phyloP scores from a whole-genome alignment of 2,888 invertebrate genomes.

The Meandrusa payeni region DNA sequence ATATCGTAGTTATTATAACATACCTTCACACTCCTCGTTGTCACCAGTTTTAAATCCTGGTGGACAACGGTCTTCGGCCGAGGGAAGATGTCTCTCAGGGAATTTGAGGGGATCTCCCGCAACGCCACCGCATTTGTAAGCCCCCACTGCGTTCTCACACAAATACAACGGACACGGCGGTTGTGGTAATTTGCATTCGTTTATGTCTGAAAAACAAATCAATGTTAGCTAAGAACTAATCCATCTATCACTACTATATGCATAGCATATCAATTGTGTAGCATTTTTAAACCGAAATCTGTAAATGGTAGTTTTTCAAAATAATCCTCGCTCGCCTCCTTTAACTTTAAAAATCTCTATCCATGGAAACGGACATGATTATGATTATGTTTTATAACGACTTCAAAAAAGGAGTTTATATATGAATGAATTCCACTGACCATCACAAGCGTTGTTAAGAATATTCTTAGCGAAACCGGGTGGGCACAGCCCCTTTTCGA shows the following conservation, averaged over 20 bases:
- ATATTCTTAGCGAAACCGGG: constrained; percentile 76
- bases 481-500: constrained; percentile 69
- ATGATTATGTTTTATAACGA: too few relatives aligned
- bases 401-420: too few relatives aligned
- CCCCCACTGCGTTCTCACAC: constrained; percentile 73
- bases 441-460: constrained; percentile 72
- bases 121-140: constrained; percentile 66
- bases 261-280: too few relatives aligned
- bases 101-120: constrained; percentile 55
- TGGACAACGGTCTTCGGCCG: constrained; percentile 69
- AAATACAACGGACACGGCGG: constrained; percentile 62
- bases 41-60: constrained; percentile 68
- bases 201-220: constrained; percentile 83
- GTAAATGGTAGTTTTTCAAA: too few relatives aligned
- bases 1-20: too few relatives aligned
- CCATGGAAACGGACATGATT: too few relatives aligned
- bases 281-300: too few relatives aligned
- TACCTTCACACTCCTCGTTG: constrained; percentile 75
- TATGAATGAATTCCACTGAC: too few relatives aligned
- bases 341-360: too few relatives aligned
- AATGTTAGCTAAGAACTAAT: too few relatives aligned
- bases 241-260: too few relatives aligned
- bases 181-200: constrained; percentile 86
- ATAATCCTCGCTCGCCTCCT: too few relatives aligned
- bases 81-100: constrained; percentile 33